A percentile compares a stretch with the other conserved stretches of the same genome.
phyloP scores from a whole-genome alignment of 2,797 vertebrate species.

The Neosilurus mollespiculum region DNA sequence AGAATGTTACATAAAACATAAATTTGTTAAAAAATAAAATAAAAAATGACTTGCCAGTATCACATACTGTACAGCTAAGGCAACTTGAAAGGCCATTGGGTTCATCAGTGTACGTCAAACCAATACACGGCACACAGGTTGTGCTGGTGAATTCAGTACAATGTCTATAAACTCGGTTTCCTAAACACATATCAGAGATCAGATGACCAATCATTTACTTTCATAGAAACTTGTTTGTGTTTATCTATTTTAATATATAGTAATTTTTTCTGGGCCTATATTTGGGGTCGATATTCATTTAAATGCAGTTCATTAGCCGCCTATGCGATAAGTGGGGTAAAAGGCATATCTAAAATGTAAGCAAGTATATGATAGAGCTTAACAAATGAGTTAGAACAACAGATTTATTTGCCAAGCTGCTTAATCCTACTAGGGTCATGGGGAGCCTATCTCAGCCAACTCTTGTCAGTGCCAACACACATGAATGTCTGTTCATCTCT shows the following conservation, averaged over 20 bases:
- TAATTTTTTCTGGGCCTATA: neutral
- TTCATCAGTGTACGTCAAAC: slow-evolving; percentile 45
- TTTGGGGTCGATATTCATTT: too few species aligned
- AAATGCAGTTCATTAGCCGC: too few species aligned
- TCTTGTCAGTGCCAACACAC: too few species aligned
- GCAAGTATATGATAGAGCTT: too few species aligned
- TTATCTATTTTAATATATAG: neutral
- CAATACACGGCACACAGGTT: slow-evolving; percentile 50
- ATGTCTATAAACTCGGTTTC: slow-evolving; percentile 49
- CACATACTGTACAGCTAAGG: slow-evolving; percentile 50
- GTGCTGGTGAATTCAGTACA: slow-evolving; percentile 52
- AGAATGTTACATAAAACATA: slow-evolving; percentile 37
- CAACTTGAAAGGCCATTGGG: slow-evolving; percentile 41
- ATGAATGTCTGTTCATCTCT: too few species aligned
- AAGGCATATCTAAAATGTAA: too few species aligned
- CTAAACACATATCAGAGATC: slow-evolving; percentile 31
- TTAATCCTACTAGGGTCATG: too few species aligned
- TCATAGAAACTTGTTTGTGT: neutral
- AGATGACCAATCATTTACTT: neutral
- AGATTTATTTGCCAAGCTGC: too few species aligned
- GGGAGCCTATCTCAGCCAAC: too few species aligned
- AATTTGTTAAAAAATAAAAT: neutral
- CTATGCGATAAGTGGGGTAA: too few species aligned
- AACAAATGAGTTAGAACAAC: too few species aligned
- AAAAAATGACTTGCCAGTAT: slow-evolving; percentile 42